Evolutionary conservation across 1,140 invertebrate genomes (phyloP).

Genomic region (Bombus picipes): DNA sequence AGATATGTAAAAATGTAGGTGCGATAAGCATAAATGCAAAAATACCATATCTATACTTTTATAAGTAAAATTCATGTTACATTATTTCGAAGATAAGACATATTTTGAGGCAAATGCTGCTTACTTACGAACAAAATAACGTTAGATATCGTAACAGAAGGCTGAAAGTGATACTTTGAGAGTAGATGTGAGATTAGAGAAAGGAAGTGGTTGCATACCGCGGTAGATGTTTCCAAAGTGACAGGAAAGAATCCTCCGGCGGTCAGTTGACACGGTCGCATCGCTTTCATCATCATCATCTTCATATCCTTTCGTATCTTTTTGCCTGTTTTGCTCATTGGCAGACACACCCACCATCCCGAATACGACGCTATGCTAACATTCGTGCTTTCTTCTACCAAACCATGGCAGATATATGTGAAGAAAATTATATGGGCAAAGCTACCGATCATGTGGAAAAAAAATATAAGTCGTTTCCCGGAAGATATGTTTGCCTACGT

Average conservation of each 20-base stretch:
- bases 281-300: constrained; percentile 44
- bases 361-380: constrained; percentile 42
- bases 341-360: constrained; percentile 27
- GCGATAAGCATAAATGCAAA: not conserved
- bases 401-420: constrained; percentile 48
- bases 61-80: no score
- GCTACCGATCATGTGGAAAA: constrained; percentile 37
- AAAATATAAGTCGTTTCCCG: constrained; percentile 32
- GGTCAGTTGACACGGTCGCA: constrained; percentile 42
- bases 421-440: constrained; percentile 52
- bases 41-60: no score
- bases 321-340: constrained; percentile 20
- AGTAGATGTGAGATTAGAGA: no score
- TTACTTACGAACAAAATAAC: not conserved
- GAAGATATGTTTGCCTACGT: constrained; percentile 21
- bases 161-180: not conserved
- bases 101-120: no score
- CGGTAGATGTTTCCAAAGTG: constrained; percentile 55
- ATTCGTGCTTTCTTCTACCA: constrained; percentile 51
- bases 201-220: constrained; percentile 26
- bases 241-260: constrained; percentile 62
- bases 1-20: not conserved
- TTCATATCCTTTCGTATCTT: constrained; percentile 26
- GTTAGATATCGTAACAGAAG: not conserved
- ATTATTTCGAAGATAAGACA: no score